A percentile compares a stretch with the other conserved stretches of the same genome.
Evolutionary conservation across 2,113 vertebrate species (phyloP).

Genomic region (Lanius ludovicianus): DNA sequence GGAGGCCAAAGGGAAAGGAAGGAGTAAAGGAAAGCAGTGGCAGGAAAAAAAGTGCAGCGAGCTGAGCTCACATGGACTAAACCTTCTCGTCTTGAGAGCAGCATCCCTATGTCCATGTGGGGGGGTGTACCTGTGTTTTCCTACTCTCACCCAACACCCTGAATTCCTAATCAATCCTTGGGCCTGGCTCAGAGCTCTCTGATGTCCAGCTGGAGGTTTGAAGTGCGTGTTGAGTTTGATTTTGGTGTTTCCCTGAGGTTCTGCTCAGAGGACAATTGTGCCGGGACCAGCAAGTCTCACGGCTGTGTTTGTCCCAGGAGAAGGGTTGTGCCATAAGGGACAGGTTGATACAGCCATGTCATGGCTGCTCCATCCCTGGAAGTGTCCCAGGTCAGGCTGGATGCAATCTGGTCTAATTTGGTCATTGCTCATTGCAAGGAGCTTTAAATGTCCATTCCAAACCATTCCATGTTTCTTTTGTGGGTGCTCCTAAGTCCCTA

Average conservation of each 20-base stretch:
- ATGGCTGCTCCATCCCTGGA: background rate
- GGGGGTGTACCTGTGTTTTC: background rate
- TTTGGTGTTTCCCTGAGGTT: background rate
- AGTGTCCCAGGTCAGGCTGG: background rate
- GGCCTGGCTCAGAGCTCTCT: background rate
- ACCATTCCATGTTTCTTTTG: background rate
- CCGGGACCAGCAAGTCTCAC: background rate
- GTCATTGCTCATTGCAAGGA: background rate
- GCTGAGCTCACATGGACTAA: background rate
- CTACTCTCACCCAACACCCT: background rate
- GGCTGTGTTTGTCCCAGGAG: background rate
- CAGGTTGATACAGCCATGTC: background rate
- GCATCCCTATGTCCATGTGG: fast-evolving
- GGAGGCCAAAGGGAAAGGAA: background rate
- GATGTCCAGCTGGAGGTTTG: background rate
- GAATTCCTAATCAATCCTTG: background rate
- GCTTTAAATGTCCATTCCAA: background rate
- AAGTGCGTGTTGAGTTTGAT: background rate
- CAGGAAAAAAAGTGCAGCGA: background rate
- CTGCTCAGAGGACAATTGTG: background rate
- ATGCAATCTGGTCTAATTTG: background rate
- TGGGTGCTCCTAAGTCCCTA: fast-evolving
- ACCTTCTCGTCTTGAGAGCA: background rate
- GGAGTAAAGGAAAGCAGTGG: background rate
- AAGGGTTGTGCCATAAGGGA: background rate